Evolutionary conservation across 2,888 invertebrate genomes (phyloP), one percentile per base, ranked within the genome.

Genomic region (Oligia latruncula): DNA sequence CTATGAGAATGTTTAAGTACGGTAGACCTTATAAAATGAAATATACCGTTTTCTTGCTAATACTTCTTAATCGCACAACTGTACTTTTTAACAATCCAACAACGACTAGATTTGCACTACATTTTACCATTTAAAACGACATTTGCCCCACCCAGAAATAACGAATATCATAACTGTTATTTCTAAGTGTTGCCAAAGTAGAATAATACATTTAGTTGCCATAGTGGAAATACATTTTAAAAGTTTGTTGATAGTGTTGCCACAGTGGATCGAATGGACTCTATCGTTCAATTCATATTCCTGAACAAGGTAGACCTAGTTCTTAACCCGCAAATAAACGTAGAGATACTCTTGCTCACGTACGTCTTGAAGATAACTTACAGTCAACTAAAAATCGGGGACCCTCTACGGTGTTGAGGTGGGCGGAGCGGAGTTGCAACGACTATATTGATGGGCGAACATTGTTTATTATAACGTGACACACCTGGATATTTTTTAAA

Each of bases 371-470:
- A 2, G 29, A 29, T 62, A 62, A 29, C 62, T 62, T 62, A n/a
- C n/a, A 62, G 29, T 15, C 15, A 29, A 15, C 29, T 1, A 6
- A 29, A 60, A 62, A 15, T 29, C 62, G 29, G 1, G 11, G 58
- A 58, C 1, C 43, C 15, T 15, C 62, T 60, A n/a, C 1, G 58
- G 23, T n/a, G 58, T 60, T 13, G 29, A 62, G 62, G 29, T 15
- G 2, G 5, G n/a, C n/a, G n/a, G n/a, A 60, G 4, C n/a, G 13
- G 11, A 4, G n/a, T 4, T 1, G 5, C 13, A 0, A n/a, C 60
- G n/a, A n/a, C 58, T n/a, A 2, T n/a, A 13, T n/a, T n/a, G 60
- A n/a, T n/a, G 60, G 11, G 13, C 13, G 13, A 4, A 0, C 5
- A 29, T 15, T 29, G 62, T 29, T 15, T 62, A 62, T 15, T 62